A percentile compares a stretch with the other conserved stretches of the same genome.
phyloP scores from a whole-genome alignment of 1,140 invertebrate species.

The Drosophila sturtevanti region DNA sequence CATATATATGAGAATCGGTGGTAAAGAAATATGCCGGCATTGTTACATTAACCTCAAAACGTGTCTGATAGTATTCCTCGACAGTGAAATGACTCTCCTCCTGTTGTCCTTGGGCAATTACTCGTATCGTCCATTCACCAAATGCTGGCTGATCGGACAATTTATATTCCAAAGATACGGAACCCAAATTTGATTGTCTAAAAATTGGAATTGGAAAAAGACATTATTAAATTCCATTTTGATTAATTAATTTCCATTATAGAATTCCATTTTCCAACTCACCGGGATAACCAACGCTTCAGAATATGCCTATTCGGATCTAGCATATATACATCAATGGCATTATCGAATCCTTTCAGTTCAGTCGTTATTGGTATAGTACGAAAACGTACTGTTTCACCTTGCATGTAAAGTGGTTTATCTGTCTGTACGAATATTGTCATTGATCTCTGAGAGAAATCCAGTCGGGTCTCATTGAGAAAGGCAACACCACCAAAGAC shows the following conservation, averaged over 20 bases:
- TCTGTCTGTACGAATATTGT: conserved; percentile 98
- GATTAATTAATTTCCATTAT: too few species aligned
- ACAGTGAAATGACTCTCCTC: conserved; percentile 94
- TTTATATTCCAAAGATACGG: conserved; percentile 94
- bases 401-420: conserved; percentile 97
- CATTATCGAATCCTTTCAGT: conserved; percentile 92
- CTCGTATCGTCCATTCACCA: conserved; percentile 95
- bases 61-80: conserved; percentile 97
- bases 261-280: background rate
- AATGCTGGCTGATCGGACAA: conserved; percentile 95
- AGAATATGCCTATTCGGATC: conserved; percentile 94
- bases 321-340: conserved; percentile 94
- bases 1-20: conserved; percentile 91
- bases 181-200: conserved; percentile 92
- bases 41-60: conserved; percentile 97
- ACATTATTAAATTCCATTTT: too few species aligned
- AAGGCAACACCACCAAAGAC: conserved; percentile 93
- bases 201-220: background rate
- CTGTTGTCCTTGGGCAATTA: conserved; percentile 93
- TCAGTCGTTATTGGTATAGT: conserved; percentile 95
- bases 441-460: conserved; percentile 94
- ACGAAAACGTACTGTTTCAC: conserved; percentile 93
- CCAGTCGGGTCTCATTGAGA: conserved; percentile 90
- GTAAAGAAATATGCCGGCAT: conserved; percentile 97
- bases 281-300: conserved; percentile 92